Evolutionary conservation across 2,113 vertebrate genomes (phyloP).

Genomic region (Clarias batrachus): DNA sequence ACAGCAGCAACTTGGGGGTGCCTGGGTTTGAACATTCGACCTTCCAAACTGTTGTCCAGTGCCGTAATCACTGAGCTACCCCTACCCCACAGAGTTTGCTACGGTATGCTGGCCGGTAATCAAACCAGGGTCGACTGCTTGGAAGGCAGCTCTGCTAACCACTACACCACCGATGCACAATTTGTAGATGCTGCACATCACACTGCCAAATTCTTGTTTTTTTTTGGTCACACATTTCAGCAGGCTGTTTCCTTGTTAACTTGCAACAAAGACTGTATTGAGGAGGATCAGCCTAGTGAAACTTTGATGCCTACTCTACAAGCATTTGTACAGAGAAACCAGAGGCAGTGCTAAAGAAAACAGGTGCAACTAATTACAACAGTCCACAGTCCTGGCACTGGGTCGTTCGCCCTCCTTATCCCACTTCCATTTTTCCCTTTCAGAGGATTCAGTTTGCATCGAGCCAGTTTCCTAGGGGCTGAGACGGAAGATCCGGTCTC

Average conservation of each 20-base stretch:
- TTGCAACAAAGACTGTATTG: slow-evolving; percentile 78
- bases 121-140: slow-evolving; percentile 65
- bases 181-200: background rate
- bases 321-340: slow-evolving; percentile 74
- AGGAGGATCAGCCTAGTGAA: slow-evolving; percentile 61
- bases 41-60: too few species aligned
- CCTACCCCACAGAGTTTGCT: too few species aligned
- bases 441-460: slow-evolving; percentile 56
- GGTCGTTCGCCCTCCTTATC: slow-evolving; percentile 52
- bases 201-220: slow-evolving; percentile 57
- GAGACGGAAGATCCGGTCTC: slow-evolving; percentile 10
- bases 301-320: slow-evolving; percentile 80
- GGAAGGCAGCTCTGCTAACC: slow-evolving; percentile 65
- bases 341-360: slow-evolving; percentile 76
- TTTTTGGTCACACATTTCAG: slow-evolving; percentile 69
- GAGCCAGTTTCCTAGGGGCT: slow-evolving; percentile 16
- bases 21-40: too few species aligned
- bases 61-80: too few species aligned
- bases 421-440: slow-evolving; percentile 61
- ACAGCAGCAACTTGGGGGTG: too few species aligned
- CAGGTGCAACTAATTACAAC: slow-evolving; percentile 81
- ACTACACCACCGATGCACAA: slow-evolving; percentile 48
- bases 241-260: slow-evolving; percentile 70
- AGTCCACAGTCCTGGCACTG: slow-evolving; percentile 62
- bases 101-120: slow-evolving; percentile 61